Percentiles rank a stretch among this genome's conserved stretches.
phyloP scores from a whole-genome alignment of 2,888 invertebrate species.

The Melanostoma mellinum region DNA sequence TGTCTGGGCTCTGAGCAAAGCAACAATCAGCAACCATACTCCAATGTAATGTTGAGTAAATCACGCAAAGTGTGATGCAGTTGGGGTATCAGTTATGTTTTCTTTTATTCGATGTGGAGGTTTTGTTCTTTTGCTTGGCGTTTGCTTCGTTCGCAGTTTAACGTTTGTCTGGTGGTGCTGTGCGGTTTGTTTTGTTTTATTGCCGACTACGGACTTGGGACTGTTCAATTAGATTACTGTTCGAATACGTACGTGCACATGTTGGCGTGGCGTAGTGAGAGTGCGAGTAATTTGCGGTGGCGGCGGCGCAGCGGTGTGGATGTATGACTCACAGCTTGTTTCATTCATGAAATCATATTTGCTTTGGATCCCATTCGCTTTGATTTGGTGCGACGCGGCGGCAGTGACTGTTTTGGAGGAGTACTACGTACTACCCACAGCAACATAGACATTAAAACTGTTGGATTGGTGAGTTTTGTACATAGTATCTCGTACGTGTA shows the following conservation, averaged over 20 bases:
- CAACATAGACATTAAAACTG: no score
- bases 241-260: slow-evolving; percentile 56
- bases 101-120: slow-evolving; percentile 19
- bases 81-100: slow-evolving; percentile 27
- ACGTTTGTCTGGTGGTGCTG: slow-evolving; percentile 61
- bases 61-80: slow-evolving; percentile 61
- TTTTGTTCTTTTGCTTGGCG: slow-evolving; percentile 61
- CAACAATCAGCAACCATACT: slow-evolving; percentile 10
- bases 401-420: slow-evolving; percentile 34
- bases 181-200: slow-evolving; percentile 70
- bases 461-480: no score
- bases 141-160: slow-evolving; percentile 60
- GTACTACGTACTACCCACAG: neutral
- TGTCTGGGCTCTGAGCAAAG: neutral
- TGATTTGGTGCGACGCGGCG: neutral
- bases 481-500: no score
- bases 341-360: slow-evolving; percentile 69
- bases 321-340: slow-evolving; percentile 57
- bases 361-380: slow-evolving; percentile 32
- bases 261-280: slow-evolving; percentile 58
- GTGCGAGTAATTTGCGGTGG: slow-evolving; percentile 70
- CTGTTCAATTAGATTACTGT: slow-evolving; percentile 70
- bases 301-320: slow-evolving; percentile 25
- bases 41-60: slow-evolving; percentile 59
- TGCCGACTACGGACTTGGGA: slow-evolving; percentile 48